Percentiles rank a stretch among this genome's conserved stretches.
Evolutionary conservation across 2,113 vertebrate species (phyloP).

Genomic region (Mellivora capensis): DNA sequence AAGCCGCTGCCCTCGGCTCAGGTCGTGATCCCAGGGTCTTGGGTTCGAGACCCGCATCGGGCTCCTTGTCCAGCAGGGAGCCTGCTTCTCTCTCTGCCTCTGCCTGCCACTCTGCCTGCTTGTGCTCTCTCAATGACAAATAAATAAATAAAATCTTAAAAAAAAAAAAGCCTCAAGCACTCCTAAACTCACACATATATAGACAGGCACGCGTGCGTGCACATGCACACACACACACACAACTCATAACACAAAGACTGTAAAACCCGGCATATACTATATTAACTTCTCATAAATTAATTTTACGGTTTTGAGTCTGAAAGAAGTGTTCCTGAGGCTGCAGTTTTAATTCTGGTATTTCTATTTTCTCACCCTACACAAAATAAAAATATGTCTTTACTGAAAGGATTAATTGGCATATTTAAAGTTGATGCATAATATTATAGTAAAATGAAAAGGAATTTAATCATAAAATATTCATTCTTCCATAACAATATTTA

Average conservation of each 20-base stretch:
- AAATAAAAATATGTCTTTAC: neutral
- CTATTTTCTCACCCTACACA: neutral
- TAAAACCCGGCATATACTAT: neutral
- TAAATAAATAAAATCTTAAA: no score
- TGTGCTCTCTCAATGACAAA: no score
- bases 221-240: neutral
- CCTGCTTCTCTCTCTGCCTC: no score
- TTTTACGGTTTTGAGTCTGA: neutral
- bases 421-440: neutral
- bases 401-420: neutral
- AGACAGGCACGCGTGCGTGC: neutral
- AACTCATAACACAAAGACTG: neutral
- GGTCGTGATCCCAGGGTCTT: no score
- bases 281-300: neutral
- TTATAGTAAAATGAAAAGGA: neutral
- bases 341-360: neutral
- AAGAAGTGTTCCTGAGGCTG: neutral
- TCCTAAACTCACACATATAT: neutral
- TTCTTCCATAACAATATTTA: neutral
- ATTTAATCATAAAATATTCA: neutral
- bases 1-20: no score
- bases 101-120: no score
- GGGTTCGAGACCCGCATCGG: no score
- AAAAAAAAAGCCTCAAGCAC: neutral
- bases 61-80: no score